Conservation (phyloP, 2,113 vertebrate genomes). For the Clarias batrachus region DNA sequence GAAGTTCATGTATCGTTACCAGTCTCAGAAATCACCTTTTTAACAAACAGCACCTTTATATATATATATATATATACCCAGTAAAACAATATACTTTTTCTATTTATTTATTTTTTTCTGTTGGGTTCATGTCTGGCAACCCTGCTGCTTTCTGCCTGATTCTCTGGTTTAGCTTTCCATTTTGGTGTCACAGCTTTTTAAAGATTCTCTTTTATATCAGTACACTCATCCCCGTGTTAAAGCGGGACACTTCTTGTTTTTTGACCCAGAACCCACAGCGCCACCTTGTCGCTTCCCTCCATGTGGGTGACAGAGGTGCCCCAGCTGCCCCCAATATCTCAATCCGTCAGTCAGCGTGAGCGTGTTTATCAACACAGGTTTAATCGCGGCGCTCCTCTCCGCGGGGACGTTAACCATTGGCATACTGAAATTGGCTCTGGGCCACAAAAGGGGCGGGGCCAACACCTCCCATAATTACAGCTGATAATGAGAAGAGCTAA, state of each 20-base stretch:
- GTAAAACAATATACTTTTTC: neutral
- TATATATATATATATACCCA: no score
- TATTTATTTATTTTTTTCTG: neutral
- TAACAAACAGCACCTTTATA: no score
- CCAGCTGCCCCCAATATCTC: constrained; percentile 80
- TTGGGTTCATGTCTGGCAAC: no score
- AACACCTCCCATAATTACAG: constrained; percentile 88
- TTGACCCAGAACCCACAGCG: neutral
- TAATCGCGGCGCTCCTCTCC: constrained; percentile 74
- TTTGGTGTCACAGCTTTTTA: neutral
- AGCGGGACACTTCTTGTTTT: constrained; percentile 76
- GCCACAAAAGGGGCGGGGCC: constrained; percentile 71
- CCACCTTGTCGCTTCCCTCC: constrained; percentile 75
- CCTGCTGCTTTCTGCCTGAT: no score
- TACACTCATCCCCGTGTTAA: neutral
- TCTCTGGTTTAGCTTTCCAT: neutral
- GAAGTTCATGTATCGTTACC: no score
- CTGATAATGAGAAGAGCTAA: constrained; percentile 80
- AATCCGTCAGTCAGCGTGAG: constrained; percentile 87
- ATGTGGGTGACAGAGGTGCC: constrained; percentile 75
- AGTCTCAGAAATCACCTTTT: no score
- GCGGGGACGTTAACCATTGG: constrained; percentile 84
- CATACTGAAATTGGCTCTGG: constrained; percentile 85
- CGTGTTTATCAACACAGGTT: constrained; percentile 86
- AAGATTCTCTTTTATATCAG: neutral